A percentile compares a stretch with the other conserved stretches of the same genome.
These are phyloP conservation scores for Sanderia malayensis DNA, from an alignment of 30 jellyfish, hydroid and myxozoan species.

Conservation along the genomic window DNA sequence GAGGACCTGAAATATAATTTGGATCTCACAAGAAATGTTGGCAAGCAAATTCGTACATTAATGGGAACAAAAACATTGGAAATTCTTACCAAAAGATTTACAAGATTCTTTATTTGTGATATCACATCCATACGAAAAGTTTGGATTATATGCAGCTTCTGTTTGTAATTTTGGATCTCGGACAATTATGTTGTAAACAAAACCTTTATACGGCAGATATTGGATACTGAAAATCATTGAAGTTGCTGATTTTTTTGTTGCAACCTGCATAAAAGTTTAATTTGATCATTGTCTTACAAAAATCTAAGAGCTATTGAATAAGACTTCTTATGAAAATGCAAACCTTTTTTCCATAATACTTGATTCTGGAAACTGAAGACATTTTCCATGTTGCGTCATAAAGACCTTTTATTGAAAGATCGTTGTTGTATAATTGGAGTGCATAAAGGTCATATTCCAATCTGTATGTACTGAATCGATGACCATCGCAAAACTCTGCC, in stretches of 20 bases:
- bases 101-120: constrained; percentile 31
- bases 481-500: constrained; percentile 67
- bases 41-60: too few species aligned
- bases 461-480: constrained; percentile 27
- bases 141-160: constrained; percentile 80
- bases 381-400: constrained; percentile 63
- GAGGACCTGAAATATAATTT: constrained; percentile 32
- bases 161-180: constrained; percentile 37
- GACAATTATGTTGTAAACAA: constrained; percentile 70
- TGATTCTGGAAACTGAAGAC: constrained; percentile 46
- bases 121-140: constrained; percentile 77
- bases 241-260: constrained; percentile 8
- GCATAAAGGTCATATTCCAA: constrained; percentile 59
- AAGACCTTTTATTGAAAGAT: constrained; percentile 40
- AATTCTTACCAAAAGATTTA: constrained; percentile 37
- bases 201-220: constrained; percentile 55
- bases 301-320: too few species aligned
- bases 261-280: constrained; percentile 29
- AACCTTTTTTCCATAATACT: constrained; percentile 61
- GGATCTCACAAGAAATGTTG: not conserved
- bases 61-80: not conserved
- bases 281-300: too few species aligned
- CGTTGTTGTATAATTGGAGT: constrained; percentile 43
- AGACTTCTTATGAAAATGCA: too few species aligned
- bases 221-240: constrained; percentile 4